A percentile compares a stretch with the other conserved stretches of the same genome.
Evolutionary conservation across 2,888 invertebrate species (phyloP).

Genomic region (Rhagonycha fulva): DNA sequence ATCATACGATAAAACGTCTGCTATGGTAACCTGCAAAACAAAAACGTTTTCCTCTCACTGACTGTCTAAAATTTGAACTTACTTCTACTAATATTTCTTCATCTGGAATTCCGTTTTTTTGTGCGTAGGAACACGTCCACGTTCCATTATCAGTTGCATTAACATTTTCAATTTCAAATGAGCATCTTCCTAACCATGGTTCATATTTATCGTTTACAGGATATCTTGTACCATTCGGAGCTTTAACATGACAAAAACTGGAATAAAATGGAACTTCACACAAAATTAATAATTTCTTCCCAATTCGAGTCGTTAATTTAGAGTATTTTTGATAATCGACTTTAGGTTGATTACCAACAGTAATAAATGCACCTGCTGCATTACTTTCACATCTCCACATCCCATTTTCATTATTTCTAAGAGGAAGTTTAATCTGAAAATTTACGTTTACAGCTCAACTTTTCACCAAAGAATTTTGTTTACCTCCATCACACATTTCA

Average conservation of each 20-base stretch:
- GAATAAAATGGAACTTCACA: constrained; percentile 28
- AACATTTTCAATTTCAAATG: constrained; percentile 1
- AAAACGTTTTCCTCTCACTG: not conserved
- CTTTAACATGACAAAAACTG: constrained; percentile 23
- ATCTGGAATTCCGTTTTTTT: constrained; percentile 20
- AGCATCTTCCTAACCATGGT: constrained; percentile 23
- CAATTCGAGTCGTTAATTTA: not conserved
- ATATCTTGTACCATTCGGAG: constrained; percentile 29
- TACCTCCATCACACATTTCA: not conserved
- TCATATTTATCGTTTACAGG: constrained; percentile 2
- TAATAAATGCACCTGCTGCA: not conserved
- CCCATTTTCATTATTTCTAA: constrained; percentile 20
- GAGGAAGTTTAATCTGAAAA: constrained; percentile 22
- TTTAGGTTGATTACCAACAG: constrained; percentile 7
- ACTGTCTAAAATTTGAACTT: not conserved
- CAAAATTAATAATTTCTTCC: constrained; percentile 11
- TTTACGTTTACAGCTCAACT: not conserved
- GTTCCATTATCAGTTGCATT: constrained; percentile 24
- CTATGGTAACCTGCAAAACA: constrained; percentile 10
- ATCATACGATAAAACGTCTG: constrained; percentile 17
- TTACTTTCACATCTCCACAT: constrained; percentile 28
- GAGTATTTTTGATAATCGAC: constrained; percentile 7
- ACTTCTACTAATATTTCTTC: constrained; percentile 24
- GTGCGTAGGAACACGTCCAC: constrained; percentile 31
- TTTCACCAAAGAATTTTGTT: not conserved